Conservation (phyloP, 2,888 invertebrate genomes). For the Caenorhabditis wallacei region DNA sequence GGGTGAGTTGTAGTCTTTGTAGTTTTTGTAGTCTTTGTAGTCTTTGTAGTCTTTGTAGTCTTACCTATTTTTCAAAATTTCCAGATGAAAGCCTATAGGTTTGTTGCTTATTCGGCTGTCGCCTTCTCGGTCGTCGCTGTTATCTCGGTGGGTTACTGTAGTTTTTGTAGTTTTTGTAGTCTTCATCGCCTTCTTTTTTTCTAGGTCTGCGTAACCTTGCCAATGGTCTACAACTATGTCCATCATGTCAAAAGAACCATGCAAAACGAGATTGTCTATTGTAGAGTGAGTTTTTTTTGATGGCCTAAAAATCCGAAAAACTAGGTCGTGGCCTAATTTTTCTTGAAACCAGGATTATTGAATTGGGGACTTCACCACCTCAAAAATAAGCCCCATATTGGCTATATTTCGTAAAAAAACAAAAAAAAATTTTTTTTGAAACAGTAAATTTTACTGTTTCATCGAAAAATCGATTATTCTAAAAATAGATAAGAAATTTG, state of each 20-base stretch:
- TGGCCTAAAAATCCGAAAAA: neutral
- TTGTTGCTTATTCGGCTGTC: slow-evolving; percentile 65
- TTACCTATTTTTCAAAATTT: neutral
- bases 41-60: neutral
- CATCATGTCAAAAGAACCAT: slow-evolving; percentile 79
- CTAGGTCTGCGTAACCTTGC: slow-evolving; percentile 76
- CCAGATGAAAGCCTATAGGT: slow-evolving; percentile 70
- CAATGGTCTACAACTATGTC: slow-evolving; percentile 83
- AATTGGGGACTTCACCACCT: neutral
- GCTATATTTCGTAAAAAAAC: neutral
- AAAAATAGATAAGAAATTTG: too few relatives aligned
- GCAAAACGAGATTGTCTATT: slow-evolving; percentile 81
- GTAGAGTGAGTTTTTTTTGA: slow-evolving; percentile 71
- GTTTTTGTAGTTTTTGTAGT: neutral
- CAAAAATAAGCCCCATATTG: neutral
- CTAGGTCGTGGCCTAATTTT: too few relatives aligned
- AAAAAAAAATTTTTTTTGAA: too few relatives aligned
- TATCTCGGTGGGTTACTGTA: slow-evolving; percentile 17
- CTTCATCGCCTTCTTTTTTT: too few relatives aligned
- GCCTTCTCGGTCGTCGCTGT: slow-evolving; percentile 68
- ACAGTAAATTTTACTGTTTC: too few relatives aligned
- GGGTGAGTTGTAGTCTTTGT: slow-evolving; percentile 34
- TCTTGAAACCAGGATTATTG: neutral
- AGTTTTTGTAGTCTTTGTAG: slow-evolving; percentile 7
- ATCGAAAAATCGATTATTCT: too few relatives aligned